These are phyloP conservation scores for Ophion costatus DNA, from an alignment of 2,888 invertebrate genomes.

Conservation along the genomic window DNA sequence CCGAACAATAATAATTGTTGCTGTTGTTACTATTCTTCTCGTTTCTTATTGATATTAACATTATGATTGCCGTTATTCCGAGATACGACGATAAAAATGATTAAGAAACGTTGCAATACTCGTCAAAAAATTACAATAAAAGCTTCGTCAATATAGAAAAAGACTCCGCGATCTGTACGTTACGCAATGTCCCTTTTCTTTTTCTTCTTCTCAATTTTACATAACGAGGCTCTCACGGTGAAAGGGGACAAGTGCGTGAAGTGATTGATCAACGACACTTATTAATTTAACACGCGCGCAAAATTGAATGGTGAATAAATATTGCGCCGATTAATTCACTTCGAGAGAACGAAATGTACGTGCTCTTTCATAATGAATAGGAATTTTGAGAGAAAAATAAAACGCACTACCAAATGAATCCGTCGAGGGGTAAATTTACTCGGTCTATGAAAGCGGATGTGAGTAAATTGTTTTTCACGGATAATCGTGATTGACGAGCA, in stretches of 20 bases:
- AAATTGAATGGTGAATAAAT: conserved; percentile 8
- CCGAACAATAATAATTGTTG: neutral
- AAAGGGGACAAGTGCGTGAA: conserved; percentile 1
- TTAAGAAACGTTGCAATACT: neutral
- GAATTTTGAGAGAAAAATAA: neutral
- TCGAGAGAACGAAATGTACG: neutral
- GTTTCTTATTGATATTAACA: neutral
- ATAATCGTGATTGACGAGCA: too few species aligned
- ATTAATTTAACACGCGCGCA: neutral
- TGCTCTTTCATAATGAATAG: neutral
- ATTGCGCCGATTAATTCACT: conserved; percentile 4
- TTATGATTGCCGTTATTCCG: neutral
- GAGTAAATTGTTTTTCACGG: neutral
- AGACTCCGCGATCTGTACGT: neutral
- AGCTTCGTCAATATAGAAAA: neutral
- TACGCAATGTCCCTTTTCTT: neutral
- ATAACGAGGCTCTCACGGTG: neutral
- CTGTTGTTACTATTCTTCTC: neutral
- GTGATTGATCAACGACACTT: conserved; percentile 9
- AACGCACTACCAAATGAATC: too few species aligned
- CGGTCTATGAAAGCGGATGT: neutral
- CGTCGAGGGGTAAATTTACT: too few species aligned
- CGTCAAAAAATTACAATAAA: too few species aligned
- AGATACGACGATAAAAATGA: neutral
- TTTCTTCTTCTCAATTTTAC: neutral